Evolutionary conservation across 2,888 invertebrate species (phyloP).

Genomic region (Oscheius myriophilus): DNA sequence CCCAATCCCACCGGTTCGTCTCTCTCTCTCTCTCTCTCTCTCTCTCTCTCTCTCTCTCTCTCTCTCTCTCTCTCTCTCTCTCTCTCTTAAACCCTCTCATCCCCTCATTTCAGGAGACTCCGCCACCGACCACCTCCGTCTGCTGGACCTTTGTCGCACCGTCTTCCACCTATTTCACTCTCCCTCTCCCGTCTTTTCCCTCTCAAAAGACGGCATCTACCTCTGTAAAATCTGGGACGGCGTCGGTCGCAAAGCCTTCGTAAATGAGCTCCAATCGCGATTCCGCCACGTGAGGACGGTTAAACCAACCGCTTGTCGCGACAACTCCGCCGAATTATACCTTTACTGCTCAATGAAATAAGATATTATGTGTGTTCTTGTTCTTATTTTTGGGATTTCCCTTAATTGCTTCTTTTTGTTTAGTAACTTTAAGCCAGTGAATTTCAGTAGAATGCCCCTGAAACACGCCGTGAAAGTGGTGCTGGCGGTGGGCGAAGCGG

Average conservation of each 20-base stretch:
- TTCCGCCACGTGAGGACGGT: slow-evolving; percentile 59
- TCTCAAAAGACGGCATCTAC: slow-evolving; percentile 54
- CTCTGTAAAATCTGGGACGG: slow-evolving; percentile 70
- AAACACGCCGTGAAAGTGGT: slow-evolving; percentile 52
- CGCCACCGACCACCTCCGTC: slow-evolving; percentile 58
- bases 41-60: slow-evolving; percentile 1
- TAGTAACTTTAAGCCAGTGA: slow-evolving; percentile 1
- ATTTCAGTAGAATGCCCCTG: slow-evolving; percentile 42
- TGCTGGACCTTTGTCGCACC: slow-evolving; percentile 59
- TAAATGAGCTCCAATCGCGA: slow-evolving; percentile 47
- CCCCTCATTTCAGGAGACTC: slow-evolving; percentile 42
- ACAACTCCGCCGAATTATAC: slow-evolving; percentile 69
- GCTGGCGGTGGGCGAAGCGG: slow-evolving; percentile 66
- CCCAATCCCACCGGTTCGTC: slow-evolving; percentile 66
- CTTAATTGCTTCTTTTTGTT: background rate
- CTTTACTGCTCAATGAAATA: slow-evolving; percentile 44
- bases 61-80: background rate
- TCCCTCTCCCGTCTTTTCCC: slow-evolving; percentile 36
- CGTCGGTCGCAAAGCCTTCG: slow-evolving; percentile 44
- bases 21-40: background rate
- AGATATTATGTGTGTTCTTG: slow-evolving; percentile 1
- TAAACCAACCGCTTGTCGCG: slow-evolving; percentile 69
- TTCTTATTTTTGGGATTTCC: slow-evolving; percentile 2
- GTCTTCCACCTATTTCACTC: slow-evolving; percentile 47
- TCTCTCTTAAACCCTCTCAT: background rate